Conservation (phyloP, 1,140 invertebrate genomes). For the Caenorhabditis inopinata region DNA sequence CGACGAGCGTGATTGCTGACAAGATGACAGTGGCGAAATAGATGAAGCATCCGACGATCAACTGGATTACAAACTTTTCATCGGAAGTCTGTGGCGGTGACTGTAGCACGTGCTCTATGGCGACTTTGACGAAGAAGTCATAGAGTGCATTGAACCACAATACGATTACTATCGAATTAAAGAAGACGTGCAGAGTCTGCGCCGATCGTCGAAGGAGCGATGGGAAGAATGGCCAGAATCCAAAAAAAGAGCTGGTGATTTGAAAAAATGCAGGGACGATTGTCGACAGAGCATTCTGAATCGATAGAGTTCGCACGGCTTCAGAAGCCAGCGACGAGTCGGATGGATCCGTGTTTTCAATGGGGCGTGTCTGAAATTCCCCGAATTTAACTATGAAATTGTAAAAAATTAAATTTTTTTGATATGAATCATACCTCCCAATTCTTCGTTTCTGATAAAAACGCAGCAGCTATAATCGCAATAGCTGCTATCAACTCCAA, state of each 20-base stretch:
- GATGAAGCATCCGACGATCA: neutral
- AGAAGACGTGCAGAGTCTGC: neutral
- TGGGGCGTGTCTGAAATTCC: neutral
- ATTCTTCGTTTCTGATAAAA: neutral
- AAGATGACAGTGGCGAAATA: neutral
- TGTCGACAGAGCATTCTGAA: conserved; percentile 7
- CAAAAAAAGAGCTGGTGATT: neutral
- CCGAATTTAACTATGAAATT: neutral
- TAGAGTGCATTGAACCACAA: conserved; percentile 20
- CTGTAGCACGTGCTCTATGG: neutral
- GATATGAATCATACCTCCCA: no score
- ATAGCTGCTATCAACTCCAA: neutral
- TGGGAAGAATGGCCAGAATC: neutral
- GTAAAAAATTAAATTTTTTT: no score
- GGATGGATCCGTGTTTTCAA: neutral
- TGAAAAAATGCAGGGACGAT: neutral
- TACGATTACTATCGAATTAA: neutral
- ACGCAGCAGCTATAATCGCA: neutral
- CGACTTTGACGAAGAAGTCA: neutral
- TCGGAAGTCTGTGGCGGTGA: neutral
- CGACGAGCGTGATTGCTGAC: neutral
- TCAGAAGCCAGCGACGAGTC: neutral
- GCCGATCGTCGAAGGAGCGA: neutral
- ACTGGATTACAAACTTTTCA: conserved; percentile 2
- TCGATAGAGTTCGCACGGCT: neutral